Base-by-base conservation (phyloP, 2,888 invertebrate species). In the Drosophila pseudotakahashii region DNA sequence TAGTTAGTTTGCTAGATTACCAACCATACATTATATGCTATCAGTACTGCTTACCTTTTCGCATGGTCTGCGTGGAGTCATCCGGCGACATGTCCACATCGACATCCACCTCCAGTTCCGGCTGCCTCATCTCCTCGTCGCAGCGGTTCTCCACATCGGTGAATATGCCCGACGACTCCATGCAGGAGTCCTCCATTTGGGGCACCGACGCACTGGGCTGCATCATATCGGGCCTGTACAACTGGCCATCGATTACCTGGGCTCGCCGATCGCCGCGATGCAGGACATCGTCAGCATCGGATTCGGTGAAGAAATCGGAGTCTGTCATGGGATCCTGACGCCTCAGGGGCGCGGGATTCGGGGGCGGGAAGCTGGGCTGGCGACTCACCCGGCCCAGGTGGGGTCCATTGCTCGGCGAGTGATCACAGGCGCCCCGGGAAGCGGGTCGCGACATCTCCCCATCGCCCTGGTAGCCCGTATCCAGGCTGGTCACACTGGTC, bases 391-490 rank as follows among this genome's bases (percentile, higher is more conserved):
- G 69, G 0, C 87, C 87, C 69, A 87, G 44, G 1, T 87, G 81
- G 59, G 94, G 92, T 13, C 93, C 94, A 79, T 94, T 94, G 52
- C 94, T 92, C 6, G 94, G 94, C 5, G 96, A 95, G 89, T 95
- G 95, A 90, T 96, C 96, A 37, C 96, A 95, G 16, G 95, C 95
- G n/a, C 92, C 92, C 74, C 97, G 94, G 81, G 97, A 97, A 0
- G 96, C 97, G 0, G 97, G 97, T 69, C 97, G 93, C 26, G 97
- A 97, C 94, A 96, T 96, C 93, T 97, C 97, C 6, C 97, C 97
- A 92, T 97, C 97, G 10, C 98, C 98, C 92, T 97, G 98, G 92
- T 98, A 98, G 44, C 98, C 98, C n/a, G 96, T 96, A 91, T 98
- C 98, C 77, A 97, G 93, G 92, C 98, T 98, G 32, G 97, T 96